A percentile compares a stretch with the other conserved stretches of the same genome.
phyloP scores from a whole-genome alignment of 2,797 vertebrate genomes.

The Trichosurus vulpecula region DNA sequence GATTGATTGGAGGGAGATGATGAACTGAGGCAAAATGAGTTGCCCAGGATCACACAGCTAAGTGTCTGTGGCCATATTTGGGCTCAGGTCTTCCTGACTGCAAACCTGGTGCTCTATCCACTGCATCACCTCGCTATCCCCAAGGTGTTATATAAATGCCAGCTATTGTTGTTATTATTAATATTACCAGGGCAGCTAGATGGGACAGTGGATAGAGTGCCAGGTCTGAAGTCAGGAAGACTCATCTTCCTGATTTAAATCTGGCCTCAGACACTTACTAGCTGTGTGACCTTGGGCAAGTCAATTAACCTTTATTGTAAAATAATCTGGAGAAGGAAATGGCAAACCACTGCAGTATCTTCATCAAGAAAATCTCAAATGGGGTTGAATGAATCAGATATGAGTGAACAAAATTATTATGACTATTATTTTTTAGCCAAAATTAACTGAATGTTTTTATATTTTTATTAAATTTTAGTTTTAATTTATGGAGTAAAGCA shows the following conservation, averaged over 20 bases:
- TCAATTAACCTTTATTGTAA: not conserved
- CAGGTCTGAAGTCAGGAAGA: not conserved
- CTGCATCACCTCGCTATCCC: not conserved
- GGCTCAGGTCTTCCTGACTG: not conserved
- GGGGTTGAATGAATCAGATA: not conserved
- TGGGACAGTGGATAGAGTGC: not conserved
- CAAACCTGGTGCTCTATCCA: not conserved
- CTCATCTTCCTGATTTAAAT: not conserved
- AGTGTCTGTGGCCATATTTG: not conserved
- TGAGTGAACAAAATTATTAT: not conserved
- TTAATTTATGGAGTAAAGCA: not conserved
- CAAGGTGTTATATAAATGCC: not conserved
- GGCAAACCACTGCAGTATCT: not conserved
- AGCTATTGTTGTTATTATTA: not conserved
- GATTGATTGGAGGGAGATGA: not conserved
- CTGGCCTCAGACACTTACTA: not conserved
- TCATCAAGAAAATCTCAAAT: not conserved
- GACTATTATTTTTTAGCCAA: not conserved
- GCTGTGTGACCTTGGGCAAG: not conserved
- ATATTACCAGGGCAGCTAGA: not conserved
- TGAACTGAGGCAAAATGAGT: not conserved
- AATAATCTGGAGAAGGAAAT: not conserved
- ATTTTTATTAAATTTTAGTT: not conserved
- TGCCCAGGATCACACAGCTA: not conserved
- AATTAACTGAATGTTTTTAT: not conserved